Percentiles rank a stretch among this genome's conserved stretches.
These are phyloP conservation scores for Diorhabda sublineata DNA, from an alignment of 1,140 invertebrate species.

Conservation along the genomic window DNA sequence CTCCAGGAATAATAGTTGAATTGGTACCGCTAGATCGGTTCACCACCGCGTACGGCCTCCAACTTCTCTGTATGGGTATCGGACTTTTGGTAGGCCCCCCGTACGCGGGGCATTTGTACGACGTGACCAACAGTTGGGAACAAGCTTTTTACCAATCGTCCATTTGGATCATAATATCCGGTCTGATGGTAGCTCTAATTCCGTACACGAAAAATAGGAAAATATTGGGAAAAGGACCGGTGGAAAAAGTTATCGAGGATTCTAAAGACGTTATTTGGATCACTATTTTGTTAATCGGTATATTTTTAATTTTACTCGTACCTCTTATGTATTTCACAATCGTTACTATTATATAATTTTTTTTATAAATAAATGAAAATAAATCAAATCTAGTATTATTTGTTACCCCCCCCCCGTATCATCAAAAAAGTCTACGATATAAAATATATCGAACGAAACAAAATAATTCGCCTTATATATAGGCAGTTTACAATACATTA, in stretches of 20 bases:
- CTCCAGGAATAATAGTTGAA: slow-evolving; percentile 80
- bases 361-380: too few species aligned
- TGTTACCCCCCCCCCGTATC: too few species aligned
- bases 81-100: slow-evolving; percentile 59
- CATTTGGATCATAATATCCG: slow-evolving; percentile 70
- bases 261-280: slow-evolving; percentile 17
- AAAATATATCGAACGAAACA: too few species aligned
- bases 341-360: too few species aligned
- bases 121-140: slow-evolving; percentile 66
- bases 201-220: slow-evolving; percentile 62
- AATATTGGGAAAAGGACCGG: slow-evolving; percentile 58
- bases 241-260: slow-evolving; percentile 50
- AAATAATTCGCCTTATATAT: too few species aligned
- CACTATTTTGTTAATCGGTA: slow-evolving; percentile 18
- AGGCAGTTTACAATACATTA: too few species aligned
- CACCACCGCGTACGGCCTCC: slow-evolving; percentile 83
- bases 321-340: slow-evolving; percentile 26
- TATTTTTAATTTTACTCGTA: slow-evolving; percentile 13
- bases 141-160: slow-evolving; percentile 72
- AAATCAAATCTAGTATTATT: too few species aligned
- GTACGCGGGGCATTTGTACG: slow-evolving; percentile 64
- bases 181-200: slow-evolving; percentile 65
- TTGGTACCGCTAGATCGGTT: slow-evolving; percentile 75
- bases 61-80: slow-evolving; percentile 79
- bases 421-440: too few species aligned